Evolutionary conservation across 1,140 invertebrate species (phyloP).

Genomic region (Drosophila punjabiensis): DNA sequence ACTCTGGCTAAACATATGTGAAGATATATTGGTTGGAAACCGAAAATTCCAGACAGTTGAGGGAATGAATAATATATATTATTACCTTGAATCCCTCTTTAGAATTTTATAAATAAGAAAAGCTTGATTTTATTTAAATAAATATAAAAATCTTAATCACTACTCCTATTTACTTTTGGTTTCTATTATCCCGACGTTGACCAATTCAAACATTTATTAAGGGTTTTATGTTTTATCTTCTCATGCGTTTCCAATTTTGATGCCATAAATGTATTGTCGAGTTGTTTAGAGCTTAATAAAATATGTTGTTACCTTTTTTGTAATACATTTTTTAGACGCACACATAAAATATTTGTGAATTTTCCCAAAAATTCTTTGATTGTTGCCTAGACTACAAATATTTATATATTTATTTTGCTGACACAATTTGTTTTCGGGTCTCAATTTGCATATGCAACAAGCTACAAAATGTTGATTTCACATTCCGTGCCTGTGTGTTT

Average conservation of each 20-base stretch:
- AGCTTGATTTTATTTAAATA: not conserved
- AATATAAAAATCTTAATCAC: not conserved
- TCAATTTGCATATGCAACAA: conserved; percentile 37
- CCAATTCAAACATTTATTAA: not conserved
- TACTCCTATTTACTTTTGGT: too few relatives aligned
- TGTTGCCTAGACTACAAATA: conserved; percentile 14
- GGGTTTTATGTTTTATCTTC: not conserved
- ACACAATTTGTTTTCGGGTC: conserved; percentile 13
- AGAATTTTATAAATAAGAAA: not conserved
- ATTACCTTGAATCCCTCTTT: too few relatives aligned
- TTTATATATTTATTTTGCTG: conserved; percentile 17
- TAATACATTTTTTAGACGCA: not conserved
- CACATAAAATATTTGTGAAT: not conserved
- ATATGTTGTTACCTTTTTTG: not conserved
- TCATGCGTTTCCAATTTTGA: not conserved
- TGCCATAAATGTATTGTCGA: not conserved
- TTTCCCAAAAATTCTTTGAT: not conserved
- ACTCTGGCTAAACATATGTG: conserved; percentile 21
- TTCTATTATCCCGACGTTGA: too few relatives aligned
- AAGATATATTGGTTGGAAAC: too few relatives aligned
- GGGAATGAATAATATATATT: too few relatives aligned
- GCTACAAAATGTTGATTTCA: conserved; percentile 7
- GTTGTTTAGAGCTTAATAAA: conserved; percentile 6
- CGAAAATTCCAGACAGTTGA: too few relatives aligned
- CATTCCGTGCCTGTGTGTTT: conserved; percentile 11